phyloP scores from a whole-genome alignment of 1,140 invertebrate species.

The Delia radicum region DNA sequence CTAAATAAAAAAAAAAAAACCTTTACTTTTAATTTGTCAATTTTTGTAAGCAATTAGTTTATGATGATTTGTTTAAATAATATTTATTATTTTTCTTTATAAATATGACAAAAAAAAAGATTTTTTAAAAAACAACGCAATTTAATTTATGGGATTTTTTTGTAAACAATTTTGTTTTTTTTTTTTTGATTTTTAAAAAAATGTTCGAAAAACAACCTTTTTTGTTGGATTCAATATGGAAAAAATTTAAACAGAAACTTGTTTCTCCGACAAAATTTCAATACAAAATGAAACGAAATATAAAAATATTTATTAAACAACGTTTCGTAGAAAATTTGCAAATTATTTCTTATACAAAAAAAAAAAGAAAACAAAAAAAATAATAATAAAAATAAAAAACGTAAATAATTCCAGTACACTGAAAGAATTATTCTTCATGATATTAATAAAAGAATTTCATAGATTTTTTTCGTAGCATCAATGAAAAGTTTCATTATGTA shows the following conservation, averaged over 20 bases:
- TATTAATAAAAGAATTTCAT: no score
- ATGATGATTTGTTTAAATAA: background rate
- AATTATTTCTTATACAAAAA: background rate
- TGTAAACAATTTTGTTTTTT: background rate
- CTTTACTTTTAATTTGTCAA: no score
- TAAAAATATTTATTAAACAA: conserved; percentile 6
- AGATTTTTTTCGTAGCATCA: no score
- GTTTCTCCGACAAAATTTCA: conserved; percentile 9
- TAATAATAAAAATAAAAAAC: background rate
- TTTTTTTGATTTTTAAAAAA: background rate
- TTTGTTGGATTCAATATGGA: background rate
- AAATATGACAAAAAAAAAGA: no score
- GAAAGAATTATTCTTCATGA: no score
- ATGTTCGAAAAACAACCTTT: background rate
- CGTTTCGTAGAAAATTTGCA: conserved; percentile 8
- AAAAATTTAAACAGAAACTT: background rate
- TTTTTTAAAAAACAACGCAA: conserved; percentile 12
- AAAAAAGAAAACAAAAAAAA: conserved; percentile 8
- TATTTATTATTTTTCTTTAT: background rate
- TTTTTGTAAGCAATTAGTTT: background rate
- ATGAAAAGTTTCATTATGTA: no score
- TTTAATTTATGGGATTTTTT: no score
- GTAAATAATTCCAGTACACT: background rate
- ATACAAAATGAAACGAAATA: conserved; percentile 15
- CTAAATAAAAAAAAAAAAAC: no score